These are phyloP conservation scores for Vanacampus margaritifer DNA, from an alignment of 2,113 vertebrate species.

Conservation along the genomic window DNA sequence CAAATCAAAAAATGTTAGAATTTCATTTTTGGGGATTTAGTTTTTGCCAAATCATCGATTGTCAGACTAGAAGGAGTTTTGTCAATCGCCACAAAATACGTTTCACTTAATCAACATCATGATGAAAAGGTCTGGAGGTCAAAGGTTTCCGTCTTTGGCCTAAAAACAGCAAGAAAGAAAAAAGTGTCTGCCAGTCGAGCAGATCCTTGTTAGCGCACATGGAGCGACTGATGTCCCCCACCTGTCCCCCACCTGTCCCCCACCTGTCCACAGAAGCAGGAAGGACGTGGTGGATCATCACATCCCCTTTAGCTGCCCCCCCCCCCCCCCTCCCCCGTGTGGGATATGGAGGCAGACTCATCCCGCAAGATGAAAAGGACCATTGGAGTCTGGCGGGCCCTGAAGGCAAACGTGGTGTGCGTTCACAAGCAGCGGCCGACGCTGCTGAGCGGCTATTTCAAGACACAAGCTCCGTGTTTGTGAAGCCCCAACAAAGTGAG, in stretches of 20 bases:
- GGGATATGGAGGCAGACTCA: slow-evolving; percentile 61
- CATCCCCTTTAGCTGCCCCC: slow-evolving; percentile 21
- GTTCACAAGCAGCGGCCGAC: slow-evolving; percentile 58
- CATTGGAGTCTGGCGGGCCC: slow-evolving; percentile 51
- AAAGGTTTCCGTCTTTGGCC: not conserved
- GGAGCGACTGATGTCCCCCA: slow-evolving; percentile 38
- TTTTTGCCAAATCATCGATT: too few relatives aligned
- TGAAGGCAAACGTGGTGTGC: slow-evolving; percentile 56
- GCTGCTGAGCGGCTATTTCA: slow-evolving; percentile 44
- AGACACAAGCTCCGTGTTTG: slow-evolving; percentile 37
- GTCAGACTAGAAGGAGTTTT: too few relatives aligned
- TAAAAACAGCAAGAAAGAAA: not conserved
- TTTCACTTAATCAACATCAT: not conserved
- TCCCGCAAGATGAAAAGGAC: slow-evolving; percentile 62
- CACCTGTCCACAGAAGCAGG: slow-evolving; percentile 15
- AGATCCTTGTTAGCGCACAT: slow-evolving; percentile 37
- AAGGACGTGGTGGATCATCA: slow-evolving; percentile 28
- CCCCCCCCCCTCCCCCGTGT: slow-evolving; percentile 30
- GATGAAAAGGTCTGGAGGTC: not conserved
- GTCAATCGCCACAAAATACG: too few relatives aligned
- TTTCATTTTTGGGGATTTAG: too few relatives aligned
- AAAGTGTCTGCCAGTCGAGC: slow-evolving; percentile 32
- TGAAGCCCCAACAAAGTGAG: slow-evolving; percentile 33
- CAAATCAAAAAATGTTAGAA: too few relatives aligned
- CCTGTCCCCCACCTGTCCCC: slow-evolving; percentile 34